These are phyloP conservation scores for Protonibea diacanthus DNA, from an alignment of 2,797 vertebrate genomes.

Conservation along the genomic window DNA sequence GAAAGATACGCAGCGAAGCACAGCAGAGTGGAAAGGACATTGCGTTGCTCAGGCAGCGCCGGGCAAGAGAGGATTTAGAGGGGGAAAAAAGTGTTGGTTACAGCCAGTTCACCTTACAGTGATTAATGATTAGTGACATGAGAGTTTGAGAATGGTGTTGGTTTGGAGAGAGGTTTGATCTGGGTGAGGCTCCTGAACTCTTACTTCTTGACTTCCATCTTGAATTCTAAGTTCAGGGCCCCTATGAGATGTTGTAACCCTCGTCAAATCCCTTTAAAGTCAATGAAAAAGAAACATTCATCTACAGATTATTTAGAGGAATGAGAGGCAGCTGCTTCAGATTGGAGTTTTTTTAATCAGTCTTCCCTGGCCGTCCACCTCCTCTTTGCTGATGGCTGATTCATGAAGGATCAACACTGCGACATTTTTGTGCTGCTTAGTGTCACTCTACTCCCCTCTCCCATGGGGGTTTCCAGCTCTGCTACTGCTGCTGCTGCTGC, in stretches of 20 bases:
- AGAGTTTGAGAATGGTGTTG: constrained; percentile 8
- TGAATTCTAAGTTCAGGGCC: constrained; percentile 1
- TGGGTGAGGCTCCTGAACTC: not conserved
- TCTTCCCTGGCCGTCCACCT: constrained; percentile 23
- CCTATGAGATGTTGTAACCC: constrained; percentile 20
- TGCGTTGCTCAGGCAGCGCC: constrained; percentile 29
- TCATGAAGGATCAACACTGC: constrained; percentile 56
- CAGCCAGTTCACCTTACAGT: constrained; percentile 24
- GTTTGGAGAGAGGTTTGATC: constrained; percentile 31
- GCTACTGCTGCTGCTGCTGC: constrained; percentile 23
- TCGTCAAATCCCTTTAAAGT: constrained; percentile 25
- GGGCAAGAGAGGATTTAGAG: constrained; percentile 19
- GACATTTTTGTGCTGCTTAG: constrained; percentile 56
- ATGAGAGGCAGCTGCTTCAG: constrained; percentile 1
- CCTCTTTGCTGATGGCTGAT: constrained; percentile 44
- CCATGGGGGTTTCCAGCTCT: constrained; percentile 27
- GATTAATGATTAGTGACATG: constrained; percentile 36
- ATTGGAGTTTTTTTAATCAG: constrained; percentile 19
- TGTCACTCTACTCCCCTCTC: constrained; percentile 41
- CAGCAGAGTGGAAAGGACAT: constrained; percentile 41
- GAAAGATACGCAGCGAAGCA: constrained; percentile 41
- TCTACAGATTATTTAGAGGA: not conserved
- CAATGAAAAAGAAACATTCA: constrained; percentile 36
- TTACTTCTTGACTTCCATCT: not conserved
- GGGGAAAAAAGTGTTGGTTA: constrained; percentile 10